Percentiles rank a stretch among this genome's conserved stretches.
Evolutionary conservation across 2,888 invertebrate genomes (phyloP).

Genomic region (Ypsolopha sequella): DNA sequence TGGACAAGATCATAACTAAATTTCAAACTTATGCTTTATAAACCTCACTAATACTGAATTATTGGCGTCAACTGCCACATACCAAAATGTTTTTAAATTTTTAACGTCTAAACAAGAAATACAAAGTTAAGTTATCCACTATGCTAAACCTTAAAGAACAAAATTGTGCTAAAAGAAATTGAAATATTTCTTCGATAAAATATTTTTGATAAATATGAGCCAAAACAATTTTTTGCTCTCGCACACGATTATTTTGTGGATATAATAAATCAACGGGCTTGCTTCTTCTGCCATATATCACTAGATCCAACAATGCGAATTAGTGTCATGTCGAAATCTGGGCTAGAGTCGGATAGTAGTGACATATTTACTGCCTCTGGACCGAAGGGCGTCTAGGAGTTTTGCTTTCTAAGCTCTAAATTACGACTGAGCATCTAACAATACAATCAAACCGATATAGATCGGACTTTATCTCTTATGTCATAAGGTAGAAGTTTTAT

Average conservation of each 20-base stretch:
- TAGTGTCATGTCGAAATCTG: constrained; percentile 36
- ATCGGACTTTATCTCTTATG: not conserved
- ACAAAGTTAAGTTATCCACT: too few relatives aligned
- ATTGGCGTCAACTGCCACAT: too few relatives aligned
- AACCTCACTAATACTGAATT: too few relatives aligned
- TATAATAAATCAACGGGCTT: constrained; percentile 7
- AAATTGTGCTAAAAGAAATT: too few relatives aligned
- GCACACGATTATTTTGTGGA: not conserved
- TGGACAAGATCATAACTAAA: too few relatives aligned
- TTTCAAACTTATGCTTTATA: too few relatives aligned
- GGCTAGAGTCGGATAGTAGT: constrained; percentile 46
- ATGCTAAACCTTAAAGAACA: too few relatives aligned
- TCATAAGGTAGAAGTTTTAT: constrained; percentile 1
- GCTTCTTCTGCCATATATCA: constrained; percentile 23
- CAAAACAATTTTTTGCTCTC: not conserved
- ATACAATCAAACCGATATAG: not conserved
- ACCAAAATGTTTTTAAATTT: too few relatives aligned
- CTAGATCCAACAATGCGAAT: constrained; percentile 36
- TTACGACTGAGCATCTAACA: constrained; percentile 21
- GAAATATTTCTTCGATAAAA: too few relatives aligned
- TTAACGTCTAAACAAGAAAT: too few relatives aligned
- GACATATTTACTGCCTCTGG: constrained; percentile 36
- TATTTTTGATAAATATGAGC: too few relatives aligned
- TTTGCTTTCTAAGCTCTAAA: constrained; percentile 53
- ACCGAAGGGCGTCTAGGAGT: constrained; percentile 26